Evolutionary conservation across 2,888 invertebrate species (phyloP).

Genomic region (Seira musarum): DNA sequence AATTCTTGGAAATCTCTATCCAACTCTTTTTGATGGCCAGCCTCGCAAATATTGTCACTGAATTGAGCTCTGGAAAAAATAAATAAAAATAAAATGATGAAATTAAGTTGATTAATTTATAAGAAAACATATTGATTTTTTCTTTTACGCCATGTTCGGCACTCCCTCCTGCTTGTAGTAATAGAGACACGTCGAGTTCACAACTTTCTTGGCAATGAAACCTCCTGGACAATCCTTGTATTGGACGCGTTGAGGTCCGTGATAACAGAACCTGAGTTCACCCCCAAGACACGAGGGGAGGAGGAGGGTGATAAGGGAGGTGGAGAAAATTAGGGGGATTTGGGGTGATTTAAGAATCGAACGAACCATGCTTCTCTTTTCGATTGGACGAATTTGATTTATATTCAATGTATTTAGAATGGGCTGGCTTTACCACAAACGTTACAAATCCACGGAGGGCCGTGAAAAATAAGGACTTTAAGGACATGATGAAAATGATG

Average conservation of each 20-base stretch:
- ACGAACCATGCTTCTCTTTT: too few species aligned
- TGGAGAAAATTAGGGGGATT: too few species aligned
- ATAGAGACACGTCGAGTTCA: slow-evolving; percentile 37
- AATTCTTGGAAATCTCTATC: slow-evolving; percentile 30
- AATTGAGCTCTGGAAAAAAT: slow-evolving; percentile 29
- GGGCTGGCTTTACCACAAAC: too few species aligned
- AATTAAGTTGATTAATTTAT: not conserved
- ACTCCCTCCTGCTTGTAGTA: slow-evolving; percentile 30
- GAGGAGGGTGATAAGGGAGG: too few species aligned
- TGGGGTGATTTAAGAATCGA: too few species aligned
- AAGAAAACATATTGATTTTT: not conserved
- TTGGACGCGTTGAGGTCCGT: slow-evolving; percentile 56
- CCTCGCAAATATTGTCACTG: slow-evolving; percentile 30
- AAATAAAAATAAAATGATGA: not conserved
- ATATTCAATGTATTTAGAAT: too few species aligned
- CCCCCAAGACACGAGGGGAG: slow-evolving; percentile 7
- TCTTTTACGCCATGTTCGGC: slow-evolving; percentile 36
- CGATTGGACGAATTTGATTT: too few species aligned
- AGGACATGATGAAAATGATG: too few species aligned
- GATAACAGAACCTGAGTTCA: slow-evolving; percentile 50
- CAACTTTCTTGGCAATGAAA: slow-evolving; percentile 28
- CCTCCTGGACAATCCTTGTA: slow-evolving; percentile 59
- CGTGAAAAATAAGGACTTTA: too few species aligned
- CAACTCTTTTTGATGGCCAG: not conserved
- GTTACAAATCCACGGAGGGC: too few species aligned